Conservation (phyloP, 2,797 vertebrate species). For the Phaenicophaeus curvirostris region DNA sequence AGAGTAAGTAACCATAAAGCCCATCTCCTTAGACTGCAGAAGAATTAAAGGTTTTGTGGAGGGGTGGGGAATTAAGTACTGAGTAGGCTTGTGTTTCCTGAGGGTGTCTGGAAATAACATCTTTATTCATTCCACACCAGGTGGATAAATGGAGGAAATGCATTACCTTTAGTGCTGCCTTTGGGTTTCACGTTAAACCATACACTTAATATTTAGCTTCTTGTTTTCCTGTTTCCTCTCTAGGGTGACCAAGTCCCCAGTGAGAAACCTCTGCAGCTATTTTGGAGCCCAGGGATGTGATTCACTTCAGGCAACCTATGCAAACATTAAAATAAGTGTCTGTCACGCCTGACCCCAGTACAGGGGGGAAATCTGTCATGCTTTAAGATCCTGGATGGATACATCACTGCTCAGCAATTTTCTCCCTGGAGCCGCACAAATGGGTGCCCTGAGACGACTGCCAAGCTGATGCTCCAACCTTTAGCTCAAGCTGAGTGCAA, state of each 20-base stretch:
- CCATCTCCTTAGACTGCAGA: background rate
- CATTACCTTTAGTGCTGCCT: background rate
- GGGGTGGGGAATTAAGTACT: background rate
- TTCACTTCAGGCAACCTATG: background rate
- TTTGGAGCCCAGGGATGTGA: background rate
- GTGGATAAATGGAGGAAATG: background rate
- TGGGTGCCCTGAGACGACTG: background rate
- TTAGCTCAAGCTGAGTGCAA: background rate
- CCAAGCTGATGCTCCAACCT: background rate
- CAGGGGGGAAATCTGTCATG: background rate
- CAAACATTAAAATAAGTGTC: background rate
- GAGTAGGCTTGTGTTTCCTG: slow-evolving; percentile 4
- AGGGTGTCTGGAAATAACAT: background rate
- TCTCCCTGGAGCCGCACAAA: background rate
- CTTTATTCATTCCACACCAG: background rate
- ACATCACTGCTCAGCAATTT: background rate
- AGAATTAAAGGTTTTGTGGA: background rate
- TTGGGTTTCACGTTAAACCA: background rate
- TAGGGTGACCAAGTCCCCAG: background rate
- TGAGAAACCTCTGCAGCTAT: background rate
- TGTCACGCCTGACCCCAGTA: background rate
- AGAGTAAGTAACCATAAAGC: background rate
- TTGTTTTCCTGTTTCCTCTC: background rate
- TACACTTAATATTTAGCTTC: background rate
- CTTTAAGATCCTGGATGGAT: background rate